Evolutionary conservation across 1,140 invertebrate genomes (phyloP).

Genomic region (Hypothenemus hampei): DNA sequence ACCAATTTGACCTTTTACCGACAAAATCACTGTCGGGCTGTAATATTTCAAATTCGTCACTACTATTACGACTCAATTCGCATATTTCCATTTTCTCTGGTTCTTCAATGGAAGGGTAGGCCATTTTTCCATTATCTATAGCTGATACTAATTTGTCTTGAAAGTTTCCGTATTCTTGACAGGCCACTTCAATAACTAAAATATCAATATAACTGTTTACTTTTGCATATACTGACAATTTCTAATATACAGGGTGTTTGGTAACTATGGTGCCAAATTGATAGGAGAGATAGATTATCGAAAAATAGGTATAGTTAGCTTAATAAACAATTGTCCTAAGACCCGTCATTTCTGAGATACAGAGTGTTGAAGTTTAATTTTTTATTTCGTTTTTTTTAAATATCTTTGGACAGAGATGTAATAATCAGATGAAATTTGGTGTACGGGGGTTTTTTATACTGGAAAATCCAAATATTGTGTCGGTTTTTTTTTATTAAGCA

Average conservation of each 20-base stretch:
- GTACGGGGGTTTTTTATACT: too few species aligned
- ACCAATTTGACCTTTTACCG: constrained; percentile 26
- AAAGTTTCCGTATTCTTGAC: constrained; percentile 66
- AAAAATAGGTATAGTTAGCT: too few species aligned
- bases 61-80: background rate
- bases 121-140: constrained; percentile 55
- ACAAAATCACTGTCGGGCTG: constrained; percentile 10
- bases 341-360: too few species aligned
- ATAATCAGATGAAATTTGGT: too few species aligned
- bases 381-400: too few species aligned
- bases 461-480: too few species aligned
- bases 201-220: constrained; percentile 32
- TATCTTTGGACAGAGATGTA: too few species aligned
- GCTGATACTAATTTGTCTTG: constrained; percentile 49
- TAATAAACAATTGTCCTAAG: too few species aligned
- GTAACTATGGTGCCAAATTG: too few species aligned
- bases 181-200: constrained; percentile 72
- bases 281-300: too few species aligned
- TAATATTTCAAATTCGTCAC: constrained; percentile 7
- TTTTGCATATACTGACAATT: constrained; percentile 1
- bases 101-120: background rate
- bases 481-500: too few species aligned
- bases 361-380: too few species aligned
- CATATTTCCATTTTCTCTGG: background rate
- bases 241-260: background rate